A percentile compares a stretch with the other conserved stretches of the same genome.
phyloP scores from a whole-genome alignment of 2,888 invertebrate genomes.

The Eupeodes luniger region DNA sequence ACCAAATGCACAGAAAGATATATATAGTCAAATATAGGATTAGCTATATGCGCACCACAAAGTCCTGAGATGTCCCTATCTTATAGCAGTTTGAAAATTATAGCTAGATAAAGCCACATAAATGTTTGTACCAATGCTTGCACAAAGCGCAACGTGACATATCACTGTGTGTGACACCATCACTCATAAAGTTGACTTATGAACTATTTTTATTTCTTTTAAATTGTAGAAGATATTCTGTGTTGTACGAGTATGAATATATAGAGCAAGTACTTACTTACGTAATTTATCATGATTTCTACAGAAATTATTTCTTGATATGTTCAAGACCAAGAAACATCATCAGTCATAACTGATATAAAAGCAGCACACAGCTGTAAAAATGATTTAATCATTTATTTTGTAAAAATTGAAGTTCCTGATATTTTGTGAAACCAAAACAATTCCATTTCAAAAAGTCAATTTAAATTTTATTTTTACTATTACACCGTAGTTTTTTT shows the following conservation, averaged over 20 bases:
- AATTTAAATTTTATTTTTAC: too few species aligned
- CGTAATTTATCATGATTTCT: background rate
- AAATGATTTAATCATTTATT: too few species aligned
- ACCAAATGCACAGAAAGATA: background rate
- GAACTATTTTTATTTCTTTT: background rate
- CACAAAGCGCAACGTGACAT: constrained; percentile 64
- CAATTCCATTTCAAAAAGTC: too few species aligned
- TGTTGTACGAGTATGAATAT: too few species aligned
- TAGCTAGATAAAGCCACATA: background rate
- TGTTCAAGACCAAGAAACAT: constrained; percentile 1
- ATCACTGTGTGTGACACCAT: constrained; percentile 64
- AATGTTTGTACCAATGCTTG: constrained; percentile 11
- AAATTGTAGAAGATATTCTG: background rate
- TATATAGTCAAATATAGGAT: constrained; percentile 20
- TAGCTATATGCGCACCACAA: constrained; percentile 34
- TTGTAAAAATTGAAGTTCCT: too few species aligned
- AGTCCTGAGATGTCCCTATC: constrained; percentile 28
- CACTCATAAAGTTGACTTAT: constrained; percentile 47
- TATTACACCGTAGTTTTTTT: too few species aligned
- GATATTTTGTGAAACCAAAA: too few species aligned
- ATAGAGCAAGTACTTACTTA: too few species aligned
- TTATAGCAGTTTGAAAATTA: constrained; percentile 16
- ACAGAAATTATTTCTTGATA: background rate
- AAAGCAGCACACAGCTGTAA: too few species aligned
- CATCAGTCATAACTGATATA: background rate